Evolutionary conservation across 2,888 invertebrate species (phyloP).

Genomic region (Nomada lathburiana): DNA sequence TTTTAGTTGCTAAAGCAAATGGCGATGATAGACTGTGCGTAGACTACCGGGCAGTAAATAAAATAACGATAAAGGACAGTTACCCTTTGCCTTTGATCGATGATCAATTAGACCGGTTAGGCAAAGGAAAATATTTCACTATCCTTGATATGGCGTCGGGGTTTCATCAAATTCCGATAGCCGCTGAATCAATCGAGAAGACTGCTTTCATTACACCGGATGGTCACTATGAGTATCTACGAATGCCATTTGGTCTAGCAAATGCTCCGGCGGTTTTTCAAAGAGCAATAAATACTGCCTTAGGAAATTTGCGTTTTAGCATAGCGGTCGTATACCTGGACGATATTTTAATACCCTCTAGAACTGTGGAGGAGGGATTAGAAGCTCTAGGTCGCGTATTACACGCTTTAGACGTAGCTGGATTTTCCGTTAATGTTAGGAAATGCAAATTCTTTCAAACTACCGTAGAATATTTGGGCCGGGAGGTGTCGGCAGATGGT

Average conservation of each 20-base stretch:
- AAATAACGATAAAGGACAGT: too few species aligned
- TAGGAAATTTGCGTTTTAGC: neutral
- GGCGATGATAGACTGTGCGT: too few species aligned
- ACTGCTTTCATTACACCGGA: neutral
- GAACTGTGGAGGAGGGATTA: too few species aligned
- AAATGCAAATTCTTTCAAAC: neutral
- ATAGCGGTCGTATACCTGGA: neutral
- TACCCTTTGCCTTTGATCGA: neutral
- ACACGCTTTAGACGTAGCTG: neutral
- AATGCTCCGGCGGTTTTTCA: neutral
- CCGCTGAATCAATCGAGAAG: neutral
- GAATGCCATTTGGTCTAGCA: neutral
- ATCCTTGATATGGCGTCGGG: neutral
- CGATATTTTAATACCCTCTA: neutral
- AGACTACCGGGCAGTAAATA: too few species aligned
- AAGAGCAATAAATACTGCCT: neutral
- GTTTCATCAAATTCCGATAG: neutral
- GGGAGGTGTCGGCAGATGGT: conserved; percentile 64
- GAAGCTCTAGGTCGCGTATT: neutral
- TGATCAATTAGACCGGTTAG: neutral
- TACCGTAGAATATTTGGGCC: conserved; percentile 73
- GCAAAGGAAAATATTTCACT: neutral
- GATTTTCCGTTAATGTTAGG: neutral
- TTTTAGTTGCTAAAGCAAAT: neutral
- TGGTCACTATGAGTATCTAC: neutral